Evolutionary conservation across 2,113 vertebrate species (phyloP).

Genomic region (Neotoma lepida): DNA sequence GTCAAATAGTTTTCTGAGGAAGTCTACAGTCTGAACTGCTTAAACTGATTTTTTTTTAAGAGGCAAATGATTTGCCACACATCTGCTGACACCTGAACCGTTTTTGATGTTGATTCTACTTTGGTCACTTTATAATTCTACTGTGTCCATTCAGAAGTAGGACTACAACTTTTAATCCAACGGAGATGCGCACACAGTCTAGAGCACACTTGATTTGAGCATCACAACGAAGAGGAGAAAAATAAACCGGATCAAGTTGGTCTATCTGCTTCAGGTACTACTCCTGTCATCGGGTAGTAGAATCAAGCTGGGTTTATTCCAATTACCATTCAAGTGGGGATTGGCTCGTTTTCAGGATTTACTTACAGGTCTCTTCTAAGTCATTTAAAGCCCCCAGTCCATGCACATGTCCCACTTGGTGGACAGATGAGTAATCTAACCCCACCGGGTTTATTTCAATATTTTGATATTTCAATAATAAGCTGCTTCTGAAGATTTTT

Average conservation of each 20-base stretch:
- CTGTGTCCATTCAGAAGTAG: constrained; percentile 62
- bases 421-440: constrained; percentile 79
- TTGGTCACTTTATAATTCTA: constrained; percentile 76
- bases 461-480: constrained; percentile 83
- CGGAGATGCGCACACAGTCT: constrained; percentile 65
- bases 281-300: constrained; percentile 43
- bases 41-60: constrained; percentile 63
- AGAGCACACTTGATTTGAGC: constrained; percentile 58
- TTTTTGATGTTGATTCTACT: constrained; percentile 48
- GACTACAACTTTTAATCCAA: constrained; percentile 55
- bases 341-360: constrained; percentile 71
- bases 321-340: constrained; percentile 64
- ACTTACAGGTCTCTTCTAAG: constrained; percentile 74
- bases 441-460: constrained; percentile 80
- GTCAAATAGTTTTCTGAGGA: constrained; percentile 70
- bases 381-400: constrained; percentile 76
- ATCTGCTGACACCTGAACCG: constrained; percentile 67
- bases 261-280: constrained; percentile 55
- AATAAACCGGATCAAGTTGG: constrained; percentile 60
- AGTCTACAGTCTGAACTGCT: constrained; percentile 69
- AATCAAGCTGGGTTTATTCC: constrained; percentile 64
- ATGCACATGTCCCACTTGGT: constrained; percentile 81
- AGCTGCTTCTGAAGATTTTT: constrained; percentile 87
- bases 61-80: constrained; percentile 71
- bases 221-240: constrained; percentile 71